Evolutionary conservation across 2,888 invertebrate species (phyloP), one percentile per base, ranked within the genome.

Genomic region (Arenicola marina): DNA sequence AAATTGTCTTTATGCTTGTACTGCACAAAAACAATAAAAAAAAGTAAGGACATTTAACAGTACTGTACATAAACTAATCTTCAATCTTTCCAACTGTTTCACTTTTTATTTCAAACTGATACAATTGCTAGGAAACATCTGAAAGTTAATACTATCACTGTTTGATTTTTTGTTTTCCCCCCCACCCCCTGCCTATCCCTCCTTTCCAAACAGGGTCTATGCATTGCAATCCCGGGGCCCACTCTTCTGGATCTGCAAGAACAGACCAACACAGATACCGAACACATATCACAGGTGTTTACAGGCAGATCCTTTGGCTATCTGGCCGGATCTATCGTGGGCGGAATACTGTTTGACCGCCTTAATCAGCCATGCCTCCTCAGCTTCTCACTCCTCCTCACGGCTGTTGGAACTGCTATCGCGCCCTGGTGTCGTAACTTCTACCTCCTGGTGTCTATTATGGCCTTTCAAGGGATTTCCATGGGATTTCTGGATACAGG

Each of bases 191-290:
- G 11, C 11, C 18, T 18, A 11, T 38, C 38, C 38, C 11, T 38
- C 38, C 38, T 38, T 38, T 24, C n/a, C 26, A 21, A 48, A 21
- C 71, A 85, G 85, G 85, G 85, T 18, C 67, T 84, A 32, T 82
- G 83, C 63, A 76, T 83, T 62, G 81, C 84, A 2, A 79, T 85
- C 56, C 82, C 84, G 29, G 84, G 84, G 11, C 83, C 84, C 11
- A 84, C 84, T 0, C 72, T 84, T 28, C 73, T 80, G 1, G 82
- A 84, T 66, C 76, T 84, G 28, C 74, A 77, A 55, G 76, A 79
- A 56, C 73, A 77, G 33, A 76, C 81, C 0, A 68, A 77, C 59
- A 72, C 78, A 4, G 73, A 76, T 58, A 75, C 77, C 2, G 70
- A 77, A 18, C 72, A 77, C 38, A 82, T 84, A 61, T 76, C 80